Evolutionary conservation across 2,113 vertebrate genomes (phyloP).

Genomic region (Apodemus speciosus): DNA sequence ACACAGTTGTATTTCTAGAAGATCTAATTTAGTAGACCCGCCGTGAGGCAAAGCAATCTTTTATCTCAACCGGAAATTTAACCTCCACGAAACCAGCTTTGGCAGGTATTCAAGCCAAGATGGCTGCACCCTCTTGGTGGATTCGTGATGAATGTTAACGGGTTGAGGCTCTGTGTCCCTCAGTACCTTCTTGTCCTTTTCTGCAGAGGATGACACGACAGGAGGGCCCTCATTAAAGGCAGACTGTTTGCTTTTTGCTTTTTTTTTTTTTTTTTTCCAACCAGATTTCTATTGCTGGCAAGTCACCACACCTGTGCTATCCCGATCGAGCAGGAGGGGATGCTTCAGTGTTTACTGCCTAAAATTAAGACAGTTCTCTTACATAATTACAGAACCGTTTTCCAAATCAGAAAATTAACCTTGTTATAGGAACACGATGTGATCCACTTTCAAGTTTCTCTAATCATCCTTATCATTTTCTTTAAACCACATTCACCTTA

Average conservation of each 20-base stretch:
- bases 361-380: slow-evolving; percentile 10
- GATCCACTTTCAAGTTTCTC: background rate
- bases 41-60: background rate
- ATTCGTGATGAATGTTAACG: no score
- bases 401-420: background rate
- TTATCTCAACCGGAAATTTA: background rate
- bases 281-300: background rate
- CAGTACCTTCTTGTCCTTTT: background rate
- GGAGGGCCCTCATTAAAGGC: background rate
- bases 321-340: background rate
- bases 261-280: no score
- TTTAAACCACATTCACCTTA: background rate
- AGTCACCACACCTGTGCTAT: background rate
- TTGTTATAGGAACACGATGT: background rate
- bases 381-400: background rate
- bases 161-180: no score
- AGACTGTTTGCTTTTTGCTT: background rate
- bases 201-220: background rate
- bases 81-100: background rate
- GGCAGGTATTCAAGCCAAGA: background rate
- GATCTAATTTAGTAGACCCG: background rate
- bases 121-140: no score
- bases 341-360: background rate
- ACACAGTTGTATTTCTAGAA: background rate
- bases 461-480: background rate